Conservation (phyloP, 2,797 vertebrate species). For the Epinephelus coioides region DNA sequence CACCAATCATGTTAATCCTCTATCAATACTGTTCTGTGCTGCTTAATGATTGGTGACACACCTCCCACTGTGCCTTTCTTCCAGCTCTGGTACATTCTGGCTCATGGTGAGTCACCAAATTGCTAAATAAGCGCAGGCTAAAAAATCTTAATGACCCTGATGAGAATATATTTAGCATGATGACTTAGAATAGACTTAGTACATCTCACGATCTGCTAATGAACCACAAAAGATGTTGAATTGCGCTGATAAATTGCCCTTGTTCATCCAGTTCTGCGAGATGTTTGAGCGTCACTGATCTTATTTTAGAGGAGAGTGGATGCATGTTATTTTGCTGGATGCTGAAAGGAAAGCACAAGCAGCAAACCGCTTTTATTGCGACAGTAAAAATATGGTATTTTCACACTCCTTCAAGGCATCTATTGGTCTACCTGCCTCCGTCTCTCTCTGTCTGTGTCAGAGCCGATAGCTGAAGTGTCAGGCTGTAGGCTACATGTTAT, state of each 20-base stretch:
- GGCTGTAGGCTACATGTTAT: constrained; percentile 62
- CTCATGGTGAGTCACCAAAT: constrained; percentile 68
- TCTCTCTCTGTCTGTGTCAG: constrained; percentile 48
- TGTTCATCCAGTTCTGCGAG: neutral
- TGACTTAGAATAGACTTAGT: constrained; percentile 33
- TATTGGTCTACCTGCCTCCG: constrained; percentile 41
- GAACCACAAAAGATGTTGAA: neutral
- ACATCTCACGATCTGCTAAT: constrained; percentile 16
- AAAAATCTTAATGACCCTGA: constrained; percentile 56
- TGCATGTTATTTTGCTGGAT: neutral
- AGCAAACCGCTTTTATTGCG: neutral
- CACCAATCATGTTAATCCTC: constrained; percentile 51
- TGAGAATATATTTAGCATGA: constrained; percentile 46
- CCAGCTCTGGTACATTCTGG: constrained; percentile 46
- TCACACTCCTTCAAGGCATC: constrained; percentile 42
- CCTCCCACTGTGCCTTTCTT: constrained; percentile 52
- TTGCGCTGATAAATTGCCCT: neutral
- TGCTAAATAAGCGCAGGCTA: constrained; percentile 43
- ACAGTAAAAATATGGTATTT: constrained; percentile 25
- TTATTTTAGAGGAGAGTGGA: constrained; percentile 4
- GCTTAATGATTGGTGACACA: constrained; percentile 69
- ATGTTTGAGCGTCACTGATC: neutral
- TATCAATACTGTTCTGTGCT: constrained; percentile 41
- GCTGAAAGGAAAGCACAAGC: neutral
- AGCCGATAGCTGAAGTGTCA: constrained; percentile 45